A percentile compares a stretch with the other conserved stretches of the same genome.
These are phyloP conservation scores for Tenthredo mesomela DNA, from an alignment of 2,888 invertebrate genomes.

Conservation along the genomic window DNA sequence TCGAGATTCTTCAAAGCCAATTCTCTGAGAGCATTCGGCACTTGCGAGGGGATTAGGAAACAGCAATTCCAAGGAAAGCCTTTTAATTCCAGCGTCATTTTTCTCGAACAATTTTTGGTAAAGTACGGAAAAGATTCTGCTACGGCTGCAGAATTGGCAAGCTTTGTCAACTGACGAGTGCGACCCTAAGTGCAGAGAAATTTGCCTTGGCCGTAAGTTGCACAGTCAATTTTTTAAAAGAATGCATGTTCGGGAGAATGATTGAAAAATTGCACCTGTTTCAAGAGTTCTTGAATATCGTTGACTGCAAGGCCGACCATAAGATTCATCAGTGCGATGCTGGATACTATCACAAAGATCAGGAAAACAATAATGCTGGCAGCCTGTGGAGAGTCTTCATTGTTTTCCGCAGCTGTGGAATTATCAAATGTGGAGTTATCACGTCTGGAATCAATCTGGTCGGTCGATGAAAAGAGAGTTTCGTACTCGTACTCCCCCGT, in stretches of 20 bases:
- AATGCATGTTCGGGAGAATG: too few species aligned
- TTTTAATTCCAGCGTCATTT: background rate
- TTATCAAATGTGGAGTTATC: background rate
- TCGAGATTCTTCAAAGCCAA: background rate
- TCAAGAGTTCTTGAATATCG: constrained; percentile 77
- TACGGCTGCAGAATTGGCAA: background rate
- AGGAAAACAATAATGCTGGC: constrained; percentile 79
- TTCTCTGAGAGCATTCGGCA: background rate
- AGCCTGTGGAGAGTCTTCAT: background rate
- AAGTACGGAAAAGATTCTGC: background rate
- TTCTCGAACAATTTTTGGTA: background rate
- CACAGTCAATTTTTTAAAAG: too few species aligned
- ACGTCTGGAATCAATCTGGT: constrained; percentile 15
- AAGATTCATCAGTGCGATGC: constrained; percentile 81
- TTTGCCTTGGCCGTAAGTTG: too few species aligned
- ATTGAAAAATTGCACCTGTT: background rate
- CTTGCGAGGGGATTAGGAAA: background rate
- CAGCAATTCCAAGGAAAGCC: background rate
- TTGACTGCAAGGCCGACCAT: constrained; percentile 81
- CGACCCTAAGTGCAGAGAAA: background rate
- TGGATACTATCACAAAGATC: constrained; percentile 79
- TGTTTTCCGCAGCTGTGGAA: constrained; percentile 41
- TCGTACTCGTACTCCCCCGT: constrained; percentile 81
- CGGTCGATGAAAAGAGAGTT: constrained; percentile 71
- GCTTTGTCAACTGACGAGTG: background rate